Percentiles rank a stretch among this genome's conserved stretches.
These are phyloP conservation scores for Gambusia yucatana DNA, from an alignment of 2,797 vertebrate species.

Conservation along the genomic window DNA sequence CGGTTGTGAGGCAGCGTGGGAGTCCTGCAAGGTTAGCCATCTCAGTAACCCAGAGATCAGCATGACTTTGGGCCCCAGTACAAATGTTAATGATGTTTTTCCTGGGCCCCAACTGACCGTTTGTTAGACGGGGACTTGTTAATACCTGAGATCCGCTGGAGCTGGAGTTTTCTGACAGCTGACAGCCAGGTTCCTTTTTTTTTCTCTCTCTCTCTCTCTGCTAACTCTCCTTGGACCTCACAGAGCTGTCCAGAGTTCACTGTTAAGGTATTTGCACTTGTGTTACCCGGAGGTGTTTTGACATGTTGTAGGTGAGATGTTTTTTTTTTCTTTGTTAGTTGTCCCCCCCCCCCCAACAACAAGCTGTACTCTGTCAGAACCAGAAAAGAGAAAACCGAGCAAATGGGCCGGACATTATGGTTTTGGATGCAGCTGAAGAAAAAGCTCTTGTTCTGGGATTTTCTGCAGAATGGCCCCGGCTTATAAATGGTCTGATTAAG, in stretches of 20 bases:
- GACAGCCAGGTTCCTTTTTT: constrained; percentile 56
- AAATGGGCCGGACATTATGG: constrained; percentile 29
- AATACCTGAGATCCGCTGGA: constrained; percentile 37
- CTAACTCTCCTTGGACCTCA: constrained; percentile 35
- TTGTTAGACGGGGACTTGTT: constrained; percentile 61
- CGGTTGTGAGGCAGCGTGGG: constrained; percentile 25
- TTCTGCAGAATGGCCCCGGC: constrained; percentile 40
- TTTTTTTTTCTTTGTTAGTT: constrained; percentile 18
- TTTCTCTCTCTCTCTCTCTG: constrained; percentile 1
- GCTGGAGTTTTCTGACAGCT: constrained; percentile 57
- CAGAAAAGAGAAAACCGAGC: constrained; percentile 44
- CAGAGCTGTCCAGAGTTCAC: constrained; percentile 30
- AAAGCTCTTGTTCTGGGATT: constrained; percentile 49
- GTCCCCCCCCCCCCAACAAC: background rate
- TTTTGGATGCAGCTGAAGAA: constrained; percentile 28
- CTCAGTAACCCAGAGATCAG: constrained; percentile 50
- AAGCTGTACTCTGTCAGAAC: constrained; percentile 19
- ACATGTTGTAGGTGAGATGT: constrained; percentile 61
- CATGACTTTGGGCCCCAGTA: constrained; percentile 48
- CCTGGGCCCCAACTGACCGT: constrained; percentile 62
- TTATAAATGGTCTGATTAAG: constrained; percentile 74
- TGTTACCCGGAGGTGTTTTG: constrained; percentile 60
- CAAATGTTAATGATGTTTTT: constrained; percentile 69
- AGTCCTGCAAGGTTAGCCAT: constrained; percentile 56
- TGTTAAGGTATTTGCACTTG: constrained; percentile 50